Conservation (phyloP, 2,888 invertebrate genomes). For the Sthenelais limicola region DNA sequence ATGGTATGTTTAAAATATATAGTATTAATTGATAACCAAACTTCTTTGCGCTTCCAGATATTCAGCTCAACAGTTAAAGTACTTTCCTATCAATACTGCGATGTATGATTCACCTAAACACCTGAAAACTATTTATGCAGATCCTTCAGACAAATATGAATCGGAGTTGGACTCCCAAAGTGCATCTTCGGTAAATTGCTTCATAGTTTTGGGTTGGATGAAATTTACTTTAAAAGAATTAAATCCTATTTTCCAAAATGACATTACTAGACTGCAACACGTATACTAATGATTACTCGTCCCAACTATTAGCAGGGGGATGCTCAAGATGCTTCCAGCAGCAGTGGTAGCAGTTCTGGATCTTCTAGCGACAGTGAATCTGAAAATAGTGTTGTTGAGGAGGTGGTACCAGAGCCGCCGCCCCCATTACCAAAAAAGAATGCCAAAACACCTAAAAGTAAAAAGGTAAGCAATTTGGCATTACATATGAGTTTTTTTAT, state of each 20-base stretch:
- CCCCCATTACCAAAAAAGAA: slow-evolving; percentile 5
- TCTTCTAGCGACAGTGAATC: slow-evolving; percentile 65
- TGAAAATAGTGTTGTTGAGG: slow-evolving; percentile 69
- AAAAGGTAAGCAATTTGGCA: slow-evolving; percentile 20
- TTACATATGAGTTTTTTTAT: too few species aligned
- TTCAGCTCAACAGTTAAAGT: slow-evolving; percentile 87
- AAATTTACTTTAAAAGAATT: too few species aligned
- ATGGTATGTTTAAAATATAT: neutral
- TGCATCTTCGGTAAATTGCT: slow-evolving; percentile 36
- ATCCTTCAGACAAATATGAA: slow-evolving; percentile 48
- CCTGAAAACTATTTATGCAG: slow-evolving; percentile 51
- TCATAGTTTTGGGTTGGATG: too few species aligned
- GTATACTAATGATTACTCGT: too few species aligned
- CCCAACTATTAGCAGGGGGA: neutral
- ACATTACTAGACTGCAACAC: too few species aligned
- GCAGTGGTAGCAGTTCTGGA: slow-evolving; percentile 40
- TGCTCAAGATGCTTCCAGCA: slow-evolving; percentile 3
- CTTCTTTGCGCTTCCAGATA: slow-evolving; percentile 75
- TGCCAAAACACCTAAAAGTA: slow-evolving; percentile 9
- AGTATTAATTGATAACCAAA: neutral
- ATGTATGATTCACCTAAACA: slow-evolving; percentile 76
- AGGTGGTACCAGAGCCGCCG: neutral
- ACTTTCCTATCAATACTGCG: slow-evolving; percentile 93
- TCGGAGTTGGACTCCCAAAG: slow-evolving; percentile 55
- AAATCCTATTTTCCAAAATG: too few species aligned